These are phyloP conservation scores for Propithecus coquereli DNA, from an alignment of 2,113 vertebrate species.

Conservation along the genomic window DNA sequence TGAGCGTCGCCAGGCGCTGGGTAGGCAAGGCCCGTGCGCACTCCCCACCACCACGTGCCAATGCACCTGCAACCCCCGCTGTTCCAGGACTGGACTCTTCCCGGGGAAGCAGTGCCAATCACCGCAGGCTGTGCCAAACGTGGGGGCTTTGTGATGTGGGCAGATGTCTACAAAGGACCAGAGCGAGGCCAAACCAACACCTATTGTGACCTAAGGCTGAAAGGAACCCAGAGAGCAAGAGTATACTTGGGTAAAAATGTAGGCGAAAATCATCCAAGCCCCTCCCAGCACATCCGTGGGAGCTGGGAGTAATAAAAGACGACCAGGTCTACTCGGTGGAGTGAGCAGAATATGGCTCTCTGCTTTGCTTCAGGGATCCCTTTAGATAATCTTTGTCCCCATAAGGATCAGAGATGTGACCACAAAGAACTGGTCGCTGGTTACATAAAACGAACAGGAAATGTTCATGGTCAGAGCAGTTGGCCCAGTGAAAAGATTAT, in stretches of 20 bases:
- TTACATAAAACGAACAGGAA: background rate
- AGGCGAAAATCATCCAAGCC: background rate
- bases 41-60: constrained; percentile 69
- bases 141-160: constrained; percentile 66
- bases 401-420: background rate
- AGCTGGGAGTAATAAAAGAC: background rate
- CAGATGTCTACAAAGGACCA: constrained; percentile 81
- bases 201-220: constrained; percentile 71
- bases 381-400: background rate
- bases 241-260: background rate
- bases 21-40: constrained; percentile 14
- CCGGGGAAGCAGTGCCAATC: constrained; percentile 73
- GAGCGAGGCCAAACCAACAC: constrained; percentile 55
- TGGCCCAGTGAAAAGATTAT: background rate
- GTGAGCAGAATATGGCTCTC: background rate
- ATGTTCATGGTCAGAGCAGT: background rate
- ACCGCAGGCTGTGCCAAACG: constrained; percentile 72
- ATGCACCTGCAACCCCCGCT: constrained; percentile 82
- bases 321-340: background rate
- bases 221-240: constrained; percentile 1
- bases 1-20: constrained; percentile 64
- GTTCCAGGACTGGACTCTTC: constrained; percentile 78
- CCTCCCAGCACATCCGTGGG: fast-evolving
- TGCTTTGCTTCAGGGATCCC: background rate
- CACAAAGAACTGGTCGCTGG: background rate